phyloP scores from a whole-genome alignment of 1,140 invertebrate species.

The Parapsyche elsis region DNA sequence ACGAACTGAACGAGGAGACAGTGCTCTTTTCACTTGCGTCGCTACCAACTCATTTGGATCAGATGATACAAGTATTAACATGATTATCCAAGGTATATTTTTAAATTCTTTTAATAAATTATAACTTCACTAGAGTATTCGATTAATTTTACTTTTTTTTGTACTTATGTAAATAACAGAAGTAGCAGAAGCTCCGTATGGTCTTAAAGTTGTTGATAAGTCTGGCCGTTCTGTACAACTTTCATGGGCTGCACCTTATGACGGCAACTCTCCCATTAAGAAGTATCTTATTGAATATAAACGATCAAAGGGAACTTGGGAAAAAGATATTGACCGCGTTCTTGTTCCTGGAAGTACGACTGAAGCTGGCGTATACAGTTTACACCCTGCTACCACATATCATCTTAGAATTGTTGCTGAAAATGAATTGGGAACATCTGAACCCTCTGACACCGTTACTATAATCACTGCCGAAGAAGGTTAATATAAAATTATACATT shows the following conservation, averaged over 20 bases:
- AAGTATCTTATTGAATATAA: slow-evolving; percentile 94
- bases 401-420: slow-evolving; percentile 93
- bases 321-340: slow-evolving; percentile 85
- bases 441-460: slow-evolving; percentile 91
- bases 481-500: slow-evolving; percentile 57
- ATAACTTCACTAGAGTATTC: too few relatives aligned
- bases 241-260: slow-evolving; percentile 92
- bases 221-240: slow-evolving; percentile 90
- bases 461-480: slow-evolving; percentile 95
- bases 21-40: slow-evolving; percentile 93
- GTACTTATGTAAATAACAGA: slow-evolving; percentile 69
- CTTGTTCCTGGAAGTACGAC: slow-evolving; percentile 87
- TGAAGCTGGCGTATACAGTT: slow-evolving; percentile 87
- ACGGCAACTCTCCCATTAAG: slow-evolving; percentile 94
- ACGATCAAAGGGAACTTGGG: slow-evolving; percentile 86
- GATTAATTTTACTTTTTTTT: slow-evolving; percentile 21
- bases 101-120: background rate
- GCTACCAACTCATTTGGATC: slow-evolving; percentile 95
- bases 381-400: slow-evolving; percentile 92
- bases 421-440: slow-evolving; percentile 92
- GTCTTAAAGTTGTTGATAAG: slow-evolving; percentile 91
- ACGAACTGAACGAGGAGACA: slow-evolving; percentile 88
- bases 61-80: slow-evolving; percentile 94
- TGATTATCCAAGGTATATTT: slow-evolving; percentile 86
- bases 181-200: slow-evolving; percentile 91